Conservation (phyloP, 2,797 vertebrate genomes). For the Paedocypris micromegethes region DNA sequence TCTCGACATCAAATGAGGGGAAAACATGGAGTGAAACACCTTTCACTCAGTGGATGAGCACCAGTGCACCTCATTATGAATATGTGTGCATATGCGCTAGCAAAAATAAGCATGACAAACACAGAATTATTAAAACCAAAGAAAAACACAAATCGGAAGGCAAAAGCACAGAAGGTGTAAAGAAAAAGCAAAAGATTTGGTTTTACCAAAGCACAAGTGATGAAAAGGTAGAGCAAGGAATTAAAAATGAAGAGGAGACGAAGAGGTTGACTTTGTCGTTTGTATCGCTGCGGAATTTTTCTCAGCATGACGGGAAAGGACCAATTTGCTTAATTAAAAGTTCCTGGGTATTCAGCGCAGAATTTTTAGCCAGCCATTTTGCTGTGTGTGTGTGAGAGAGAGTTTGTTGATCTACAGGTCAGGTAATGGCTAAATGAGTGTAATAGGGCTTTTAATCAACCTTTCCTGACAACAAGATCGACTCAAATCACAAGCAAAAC, state of each 20-base stretch:
- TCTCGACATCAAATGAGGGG: slow-evolving; percentile 39
- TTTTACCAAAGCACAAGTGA: neutral
- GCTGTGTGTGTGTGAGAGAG: slow-evolving; percentile 32
- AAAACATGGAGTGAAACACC: slow-evolving; percentile 36
- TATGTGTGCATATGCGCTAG: neutral
- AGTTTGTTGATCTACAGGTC: slow-evolving; percentile 24
- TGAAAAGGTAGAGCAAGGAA: neutral
- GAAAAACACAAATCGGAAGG: neutral
- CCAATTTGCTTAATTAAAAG: slow-evolving; percentile 44
- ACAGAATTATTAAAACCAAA: slow-evolving; percentile 9
- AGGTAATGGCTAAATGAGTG: slow-evolving; percentile 43
- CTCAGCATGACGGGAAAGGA: slow-evolving; percentile 35
- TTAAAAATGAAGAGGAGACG: neutral
- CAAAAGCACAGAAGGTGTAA: neutral
- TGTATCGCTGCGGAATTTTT: slow-evolving; percentile 29
- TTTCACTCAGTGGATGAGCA: slow-evolving; percentile 35
- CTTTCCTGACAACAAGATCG: slow-evolving; percentile 47
- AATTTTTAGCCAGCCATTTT: slow-evolving; percentile 32
- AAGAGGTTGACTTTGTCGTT: slow-evolving; percentile 1
- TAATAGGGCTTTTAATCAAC: slow-evolving; percentile 51
- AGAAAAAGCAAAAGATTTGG: neutral
- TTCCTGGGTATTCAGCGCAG: slow-evolving; percentile 34
- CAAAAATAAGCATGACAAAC: slow-evolving; percentile 12
- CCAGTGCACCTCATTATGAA: slow-evolving; percentile 35
- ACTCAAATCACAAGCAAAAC: slow-evolving; percentile 51